phyloP scores from a whole-genome alignment of 2,113 vertebrate species.

The Piliocolobus tephrosceles region DNA sequence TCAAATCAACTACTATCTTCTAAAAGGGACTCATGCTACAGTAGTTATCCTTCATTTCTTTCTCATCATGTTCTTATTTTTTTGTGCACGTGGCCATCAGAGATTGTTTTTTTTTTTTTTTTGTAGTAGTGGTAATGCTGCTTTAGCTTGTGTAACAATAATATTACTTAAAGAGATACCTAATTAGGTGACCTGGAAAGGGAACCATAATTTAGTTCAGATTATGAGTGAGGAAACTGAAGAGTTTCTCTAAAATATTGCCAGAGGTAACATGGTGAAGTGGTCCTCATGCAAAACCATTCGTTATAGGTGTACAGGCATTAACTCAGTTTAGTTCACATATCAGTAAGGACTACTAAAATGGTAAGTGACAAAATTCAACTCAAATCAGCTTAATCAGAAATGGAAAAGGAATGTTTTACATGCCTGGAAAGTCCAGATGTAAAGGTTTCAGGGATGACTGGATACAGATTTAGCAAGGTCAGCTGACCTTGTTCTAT shows the following conservation, averaged over 20 bases:
- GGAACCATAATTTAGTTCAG: not conserved
- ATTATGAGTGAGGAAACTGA: not conserved
- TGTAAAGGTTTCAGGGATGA: not conserved
- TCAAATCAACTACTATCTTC: not conserved
- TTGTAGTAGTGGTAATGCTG: not conserved
- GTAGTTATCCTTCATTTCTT: not conserved
- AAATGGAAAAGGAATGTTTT: not conserved
- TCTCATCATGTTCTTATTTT: not conserved
- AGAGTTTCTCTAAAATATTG: not conserved
- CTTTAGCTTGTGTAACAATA: not conserved
- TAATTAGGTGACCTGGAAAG: not conserved
- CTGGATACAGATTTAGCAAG: rapidly evolving
- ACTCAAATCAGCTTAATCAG: not conserved
- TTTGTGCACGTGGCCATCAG: not conserved
- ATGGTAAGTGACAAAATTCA: not conserved
- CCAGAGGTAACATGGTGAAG: not conserved
- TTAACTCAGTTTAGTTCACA: not conserved
- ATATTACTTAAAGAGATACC: not conserved
- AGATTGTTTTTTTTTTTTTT: not conserved
- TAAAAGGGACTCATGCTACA: not conserved
- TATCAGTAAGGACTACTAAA: not conserved
- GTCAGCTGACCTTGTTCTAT: rapidly evolving
- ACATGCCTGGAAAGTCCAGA: not conserved
- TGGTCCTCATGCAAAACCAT: not conserved
- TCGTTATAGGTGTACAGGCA: not conserved